Base-by-base conservation (phyloP, 2,888 invertebrate species). In the Ypsolopha sequella region DNA sequence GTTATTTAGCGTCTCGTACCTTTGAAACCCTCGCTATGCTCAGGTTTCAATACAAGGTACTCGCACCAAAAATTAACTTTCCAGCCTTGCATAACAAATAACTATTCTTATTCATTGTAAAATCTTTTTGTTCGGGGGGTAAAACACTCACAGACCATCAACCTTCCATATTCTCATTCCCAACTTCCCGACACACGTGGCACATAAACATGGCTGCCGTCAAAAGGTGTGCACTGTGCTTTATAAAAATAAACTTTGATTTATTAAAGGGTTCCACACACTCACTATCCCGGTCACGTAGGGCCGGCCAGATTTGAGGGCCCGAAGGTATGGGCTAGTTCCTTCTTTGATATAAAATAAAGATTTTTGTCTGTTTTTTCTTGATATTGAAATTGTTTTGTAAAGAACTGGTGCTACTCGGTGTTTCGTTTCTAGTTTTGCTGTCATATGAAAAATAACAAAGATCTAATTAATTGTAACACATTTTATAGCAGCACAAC, bases 201-300 rank as follows among this genome's bases (percentile, higher is more conserved):
- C 68, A 61, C 80, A 80, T 84, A 84, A 82, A 85, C 77, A 74
- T 69, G 64, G 65, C 60, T 66, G 68, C 60, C 70, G 73, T 69
- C 70, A 63, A 74, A 79, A 84, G 84, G 85, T 85, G 82, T 24
- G 24, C 24, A 24, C 24, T 24, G 24, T 72, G 70, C 69, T 71
- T 73, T 68, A 71, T 71, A 76, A 77, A 78, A 80, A 81, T 80
- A 77, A 78, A 76, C 73, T 70, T 73, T 70, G 73, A 85, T 85
- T 81, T 85, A 85, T 84, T 81, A 82, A 80, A 80, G 77, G 76
- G 73, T 66, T 64, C 58, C 53, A 35, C 24, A 24, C 9, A 10
- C 10, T 43, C 36, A 35, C 34, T 50, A 75, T 61, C 58, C 84
- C 45, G 58, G 61, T 70, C 85, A 86, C 85, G 85, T 80, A 48